Evolutionary conservation across 2,888 invertebrate genomes (phyloP).

Genomic region (Dyspetes luteomarginatus): DNA sequence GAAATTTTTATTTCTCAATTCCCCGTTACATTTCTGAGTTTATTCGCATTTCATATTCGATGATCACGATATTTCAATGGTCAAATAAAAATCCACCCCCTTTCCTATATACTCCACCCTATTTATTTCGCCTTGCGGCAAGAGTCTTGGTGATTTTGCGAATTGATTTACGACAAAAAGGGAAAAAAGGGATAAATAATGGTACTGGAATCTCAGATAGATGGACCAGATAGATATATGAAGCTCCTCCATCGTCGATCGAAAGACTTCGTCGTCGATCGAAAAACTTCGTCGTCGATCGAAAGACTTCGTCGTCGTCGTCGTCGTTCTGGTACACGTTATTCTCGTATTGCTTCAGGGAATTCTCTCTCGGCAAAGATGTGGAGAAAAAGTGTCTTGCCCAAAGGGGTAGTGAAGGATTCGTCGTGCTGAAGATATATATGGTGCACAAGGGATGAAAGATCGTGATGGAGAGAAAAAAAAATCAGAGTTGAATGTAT

Average conservation of each 20-base stretch:
- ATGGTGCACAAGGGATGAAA: constrained; percentile 42
- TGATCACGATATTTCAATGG: not conserved
- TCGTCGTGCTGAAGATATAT: constrained; percentile 50
- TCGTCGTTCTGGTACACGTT: constrained; percentile 28
- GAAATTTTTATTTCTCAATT: not conserved
- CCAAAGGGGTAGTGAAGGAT: constrained; percentile 43
- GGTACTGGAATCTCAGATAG: constrained; percentile 34
- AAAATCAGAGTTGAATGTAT: not conserved
- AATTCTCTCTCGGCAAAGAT: constrained; percentile 31
- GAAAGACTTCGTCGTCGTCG: constrained; percentile 29
- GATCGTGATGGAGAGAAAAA: constrained; percentile 35
- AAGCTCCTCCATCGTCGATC: not conserved
- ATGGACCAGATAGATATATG: constrained; percentile 24
- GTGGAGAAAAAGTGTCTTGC: constrained; percentile 23
- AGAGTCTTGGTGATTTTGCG: constrained; percentile 14
- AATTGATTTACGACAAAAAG: constrained; percentile 29
- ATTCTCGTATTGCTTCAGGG: constrained; percentile 53
- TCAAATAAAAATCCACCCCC: not conserved
- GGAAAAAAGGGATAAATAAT: constrained; percentile 43
- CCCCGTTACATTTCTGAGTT: not conserved
- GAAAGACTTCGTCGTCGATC: not conserved
- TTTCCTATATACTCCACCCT: not conserved
- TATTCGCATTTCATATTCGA: not conserved
- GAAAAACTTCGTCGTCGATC: not conserved
- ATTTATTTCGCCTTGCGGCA: not conserved